These are phyloP conservation scores for Plemyria rubiginata DNA, from an alignment of 2,888 invertebrate genomes.

Conservation along the genomic window DNA sequence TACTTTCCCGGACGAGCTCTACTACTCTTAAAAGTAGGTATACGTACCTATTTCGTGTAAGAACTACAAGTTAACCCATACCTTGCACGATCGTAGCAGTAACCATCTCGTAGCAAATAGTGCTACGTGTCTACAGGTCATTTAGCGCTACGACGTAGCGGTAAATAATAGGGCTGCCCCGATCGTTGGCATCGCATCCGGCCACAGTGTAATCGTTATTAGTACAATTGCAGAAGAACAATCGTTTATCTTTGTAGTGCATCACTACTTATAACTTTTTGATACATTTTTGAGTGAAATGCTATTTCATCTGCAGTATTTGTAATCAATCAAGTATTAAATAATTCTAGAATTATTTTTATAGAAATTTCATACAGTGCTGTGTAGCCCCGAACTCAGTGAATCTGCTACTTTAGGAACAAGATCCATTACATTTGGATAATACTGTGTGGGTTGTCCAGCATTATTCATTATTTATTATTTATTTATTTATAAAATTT, in stretches of 20 bases:
- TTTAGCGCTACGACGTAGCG: slow-evolving; percentile 41
- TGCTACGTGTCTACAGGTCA: slow-evolving; percentile 45
- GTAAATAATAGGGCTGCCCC: slow-evolving; percentile 46
- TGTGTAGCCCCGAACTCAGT: too few relatives aligned
- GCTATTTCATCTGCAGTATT: too few relatives aligned
- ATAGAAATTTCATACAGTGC: too few relatives aligned
- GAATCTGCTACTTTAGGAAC: too few relatives aligned
- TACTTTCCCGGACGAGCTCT: too few relatives aligned
- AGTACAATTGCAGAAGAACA: slow-evolving; percentile 27
- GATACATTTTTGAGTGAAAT: not conserved
- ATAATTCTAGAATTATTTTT: too few relatives aligned
- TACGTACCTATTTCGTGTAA: not conserved
- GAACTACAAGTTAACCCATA: slow-evolving; percentile 31
- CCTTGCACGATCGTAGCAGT: slow-evolving; percentile 25
- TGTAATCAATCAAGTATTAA: too few relatives aligned
- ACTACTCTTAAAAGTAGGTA: too few relatives aligned
- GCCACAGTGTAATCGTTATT: slow-evolving; percentile 33
- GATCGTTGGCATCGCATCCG: slow-evolving; percentile 39
- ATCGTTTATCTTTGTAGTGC: slow-evolving; percentile 1
- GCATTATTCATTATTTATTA: too few relatives aligned
- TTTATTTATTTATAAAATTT: too few relatives aligned
- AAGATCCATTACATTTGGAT: too few relatives aligned
- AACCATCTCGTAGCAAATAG: slow-evolving; percentile 31
- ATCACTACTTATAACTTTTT: not conserved
- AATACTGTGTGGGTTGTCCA: too few relatives aligned